These are phyloP conservation scores for Drosophila pandora DNA, from an alignment of 1,140 invertebrate genomes.

Conservation along the genomic window DNA sequence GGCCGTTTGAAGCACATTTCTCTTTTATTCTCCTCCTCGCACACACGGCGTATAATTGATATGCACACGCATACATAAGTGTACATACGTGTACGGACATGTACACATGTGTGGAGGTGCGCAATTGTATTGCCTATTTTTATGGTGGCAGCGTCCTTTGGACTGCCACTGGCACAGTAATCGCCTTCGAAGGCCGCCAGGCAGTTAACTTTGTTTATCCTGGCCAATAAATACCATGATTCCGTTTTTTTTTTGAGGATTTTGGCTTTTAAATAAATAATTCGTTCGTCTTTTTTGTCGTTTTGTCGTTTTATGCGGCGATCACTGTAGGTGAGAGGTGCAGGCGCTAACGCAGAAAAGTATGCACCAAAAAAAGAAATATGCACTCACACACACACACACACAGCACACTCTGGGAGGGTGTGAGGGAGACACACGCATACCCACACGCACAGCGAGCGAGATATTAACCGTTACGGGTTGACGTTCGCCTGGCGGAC, in stretches of 20 bases:
- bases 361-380: slow-evolving; percentile 36
- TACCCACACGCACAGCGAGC: neutral
- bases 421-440: neutral
- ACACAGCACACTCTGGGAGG: neutral
- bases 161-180: neutral
- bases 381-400: slow-evolving; percentile 27
- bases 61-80: slow-evolving; percentile 8
- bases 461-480: slow-evolving; percentile 44
- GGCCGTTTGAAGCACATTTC: slow-evolving; percentile 23
- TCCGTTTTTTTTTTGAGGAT: too few relatives aligned
- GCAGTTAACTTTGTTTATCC: neutral
- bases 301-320: neutral
- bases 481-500: slow-evolving; percentile 45
- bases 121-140: slow-evolving; percentile 34
- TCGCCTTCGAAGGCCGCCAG: too few relatives aligned
- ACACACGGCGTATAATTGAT: slow-evolving; percentile 53
- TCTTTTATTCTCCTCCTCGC: slow-evolving; percentile 11
- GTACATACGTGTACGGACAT: neutral
- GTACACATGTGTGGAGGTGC: neutral
- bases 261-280: neutral
- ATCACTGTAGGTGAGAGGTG: slow-evolving; percentile 14
- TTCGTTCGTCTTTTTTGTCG: neutral
- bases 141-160: slow-evolving; percentile 3
- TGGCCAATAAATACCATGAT: neutral
- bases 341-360: slow-evolving; percentile 53